Base-by-base conservation (phyloP, 1,140 invertebrate species). In the Alviniconcha marisindica region DNA sequence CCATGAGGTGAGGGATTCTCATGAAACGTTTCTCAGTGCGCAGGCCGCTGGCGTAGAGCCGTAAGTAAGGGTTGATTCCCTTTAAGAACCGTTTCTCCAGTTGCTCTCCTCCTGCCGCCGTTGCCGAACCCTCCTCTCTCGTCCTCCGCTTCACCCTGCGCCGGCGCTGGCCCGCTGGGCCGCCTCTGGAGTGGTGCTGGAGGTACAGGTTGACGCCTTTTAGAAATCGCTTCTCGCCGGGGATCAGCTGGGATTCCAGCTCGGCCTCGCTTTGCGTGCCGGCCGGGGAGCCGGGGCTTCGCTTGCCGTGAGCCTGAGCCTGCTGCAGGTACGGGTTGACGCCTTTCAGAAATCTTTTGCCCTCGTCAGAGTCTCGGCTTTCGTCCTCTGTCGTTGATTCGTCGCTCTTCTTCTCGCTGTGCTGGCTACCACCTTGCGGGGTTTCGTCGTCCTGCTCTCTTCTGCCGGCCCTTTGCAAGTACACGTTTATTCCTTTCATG, bases 401-500 rank as follows among this genome's bases (percentile, higher is more conserved):
- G 0, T 10, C 1, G 15, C 15, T 12, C 24, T 3, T 28, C 0
- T 48, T 38, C 40, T 3, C 71, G 28, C 21, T 12, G 5, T 38
- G 7, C 28, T 76, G 48, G 10, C 42, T 36, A 14, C 14, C 15
- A 15, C 73, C 31, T 33, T 31, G 40, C 40, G 31, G 3, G 31
- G 33, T n/a, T 14, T 10, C 24, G 14, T 76, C 73, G 14, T 76
- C n/a, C 0, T 28, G 7, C 0, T 21, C 14, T 51, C 38, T 4
- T 33, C 5, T 51, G 24, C 12, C 42, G 1, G 73, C n/a, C 15
- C 42, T 74, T 74, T 40, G 31, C 1, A 76, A 0, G 44, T 76
- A 76, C 0, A n/a, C 31, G 33, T 76, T 42, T n/a, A 76, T n/a
- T 31, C 73, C 73, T 54, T 54, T 76, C 42, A 76, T 76, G 44